Evolutionary conservation across 2,888 invertebrate species (phyloP), one percentile per base, ranked within the genome.

Genomic region (Selenia dentaria): DNA sequence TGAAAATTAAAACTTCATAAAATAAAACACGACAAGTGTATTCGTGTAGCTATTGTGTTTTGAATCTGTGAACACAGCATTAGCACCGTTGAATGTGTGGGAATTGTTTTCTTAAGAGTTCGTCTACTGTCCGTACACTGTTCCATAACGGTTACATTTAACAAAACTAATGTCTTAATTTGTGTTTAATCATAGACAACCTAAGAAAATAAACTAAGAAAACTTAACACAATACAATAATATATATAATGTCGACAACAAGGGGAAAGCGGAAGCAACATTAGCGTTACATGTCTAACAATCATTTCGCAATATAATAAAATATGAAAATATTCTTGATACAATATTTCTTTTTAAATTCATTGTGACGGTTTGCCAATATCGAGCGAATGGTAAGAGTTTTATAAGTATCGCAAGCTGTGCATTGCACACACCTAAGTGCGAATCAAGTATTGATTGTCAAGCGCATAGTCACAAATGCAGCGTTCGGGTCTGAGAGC

Each of bases 341-440:
- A 67, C 68, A 54, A n/a, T 62, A 68, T 65, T 64, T 63, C 61
- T 62, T 48, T 54, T 51, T 67, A 68, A 51, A 71, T 79, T 76
- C 60, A 84, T 86, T 85, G 90, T 88, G 89, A 75, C 64, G 88
- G 91, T 89, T 90, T 91, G 89, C 88, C 89, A 91, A 87, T 87
- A 86, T 82, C 85, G 72, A 79, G 76, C 68, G 72, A 77, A 69
- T 72, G 64, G 70, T 69, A 73, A 77, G 70, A 77, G 70, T 67
- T 62, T 68, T 61, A 54, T 6, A 10, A 35, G 61, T 59, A 56
- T 66, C 70, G 76, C 78, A 87, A 86, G 86, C 86, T 61, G 83
- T 87, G 88, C 85, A 72, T 51, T 67, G 76, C 79, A 74, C 80
- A 79, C 82, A 74, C 73, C 75, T 73, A 80, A 49, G 83, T 85